Conservation (phyloP, 2,113 vertebrate species). For the Syngnathus typhle region DNA sequence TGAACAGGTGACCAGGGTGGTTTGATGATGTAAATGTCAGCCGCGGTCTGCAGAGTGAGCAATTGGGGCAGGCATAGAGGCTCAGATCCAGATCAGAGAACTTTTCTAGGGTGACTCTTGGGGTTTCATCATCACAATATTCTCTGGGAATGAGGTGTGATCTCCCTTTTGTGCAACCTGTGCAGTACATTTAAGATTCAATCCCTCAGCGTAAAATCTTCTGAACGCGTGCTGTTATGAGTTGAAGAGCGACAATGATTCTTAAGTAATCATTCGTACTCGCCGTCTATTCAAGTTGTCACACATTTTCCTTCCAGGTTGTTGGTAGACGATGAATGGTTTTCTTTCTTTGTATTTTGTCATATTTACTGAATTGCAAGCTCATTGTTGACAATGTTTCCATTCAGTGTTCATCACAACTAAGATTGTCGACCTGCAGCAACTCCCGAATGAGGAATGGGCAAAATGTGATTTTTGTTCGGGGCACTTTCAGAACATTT, state of each 20-base stretch:
- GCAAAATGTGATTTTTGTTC: not conserved
- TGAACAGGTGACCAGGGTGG: conserved; percentile 9
- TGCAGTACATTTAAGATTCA: not conserved
- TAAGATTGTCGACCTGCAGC: not conserved
- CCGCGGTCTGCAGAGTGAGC: conserved; percentile 27
- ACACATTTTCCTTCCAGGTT: too few relatives aligned
- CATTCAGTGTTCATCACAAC: not conserved
- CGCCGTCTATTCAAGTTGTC: too few relatives aligned
- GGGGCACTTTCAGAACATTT: not conserved
- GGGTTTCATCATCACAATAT: conserved; percentile 1
- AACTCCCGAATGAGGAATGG: not conserved
- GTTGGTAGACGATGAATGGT: too few relatives aligned
- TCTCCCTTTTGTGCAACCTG: not conserved
- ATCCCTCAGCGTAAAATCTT: too few relatives aligned
- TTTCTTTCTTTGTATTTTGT: too few relatives aligned
- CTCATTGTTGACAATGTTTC: not conserved
- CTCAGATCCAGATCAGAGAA: conserved; percentile 34
- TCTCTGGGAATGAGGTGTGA: not conserved
- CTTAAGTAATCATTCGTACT: too few relatives aligned
- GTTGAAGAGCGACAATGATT: too few relatives aligned
- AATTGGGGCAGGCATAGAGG: conserved; percentile 30
- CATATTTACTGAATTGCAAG: too few relatives aligned
- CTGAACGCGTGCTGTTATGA: too few relatives aligned
- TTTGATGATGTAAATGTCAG: conserved; percentile 57
- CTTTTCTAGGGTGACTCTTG: conserved; percentile 17